Evolutionary conservation across 2,888 invertebrate genomes (phyloP), one percentile per base, ranked within the genome.

Genomic region (Papilio protenor): DNA sequence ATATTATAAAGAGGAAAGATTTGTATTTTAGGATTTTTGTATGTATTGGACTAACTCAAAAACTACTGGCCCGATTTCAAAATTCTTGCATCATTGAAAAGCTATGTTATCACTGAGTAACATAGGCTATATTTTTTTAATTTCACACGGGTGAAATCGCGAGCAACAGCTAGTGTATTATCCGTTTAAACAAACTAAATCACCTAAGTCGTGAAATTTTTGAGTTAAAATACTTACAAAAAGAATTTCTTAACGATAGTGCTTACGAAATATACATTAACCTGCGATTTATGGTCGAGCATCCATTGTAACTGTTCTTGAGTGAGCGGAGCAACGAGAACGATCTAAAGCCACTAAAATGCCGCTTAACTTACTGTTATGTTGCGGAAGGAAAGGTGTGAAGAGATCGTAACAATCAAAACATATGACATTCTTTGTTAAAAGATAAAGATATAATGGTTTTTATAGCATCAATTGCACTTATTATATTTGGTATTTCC

Each of bases 361-460:
- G 73, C 66, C 64, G 47, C 73, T 69, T 73, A 18, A 69, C 18
- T 73, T 45, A 66, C 66, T 73, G 72, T 77, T 66, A 73, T 73
- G 12, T 66, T 66, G 66, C 1, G 66, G 45, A 40, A 66, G 5
- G n/a, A n/a, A 45, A 64, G 64, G 33, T 64, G 64, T 40, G 64
- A 18, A 33, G 23, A 23, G 12, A 61, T 59, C 59, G 61, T 64
- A 64, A 64, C 4, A 40, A 64, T 8, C 33, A 18, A 18, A 33
- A 33, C 33, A 64, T 33, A 64, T 5, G 27, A 23, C 23, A 27
- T 16, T 11, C 33, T 64, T 71, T 52, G 23, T 52, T 49, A 47
- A 45, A n/a, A 57, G 2, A 59, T 59, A 27, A 14, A 59, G 59
- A 59, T 59, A 59, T 12, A 49, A 70, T 59, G 27, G 27, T 27